phyloP scores from a whole-genome alignment of 2,888 invertebrate species.

The Crepidodera aurea region DNA sequence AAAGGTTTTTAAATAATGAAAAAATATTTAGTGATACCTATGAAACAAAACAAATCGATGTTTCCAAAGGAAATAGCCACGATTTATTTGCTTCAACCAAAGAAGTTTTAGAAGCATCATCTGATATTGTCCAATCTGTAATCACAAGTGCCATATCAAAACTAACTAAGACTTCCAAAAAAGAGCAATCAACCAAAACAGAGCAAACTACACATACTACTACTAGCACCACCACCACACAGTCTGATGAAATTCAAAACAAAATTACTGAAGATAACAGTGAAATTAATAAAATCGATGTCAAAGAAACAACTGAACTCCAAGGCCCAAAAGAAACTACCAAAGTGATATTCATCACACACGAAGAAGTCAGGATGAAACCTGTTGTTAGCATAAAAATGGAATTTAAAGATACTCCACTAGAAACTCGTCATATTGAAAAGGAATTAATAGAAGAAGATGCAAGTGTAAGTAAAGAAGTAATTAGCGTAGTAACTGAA shows the following conservation, averaged over 20 bases:
- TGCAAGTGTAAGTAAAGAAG: background rate
- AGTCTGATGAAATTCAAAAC: background rate
- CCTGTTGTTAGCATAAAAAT: slow-evolving; percentile 73
- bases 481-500: slow-evolving; percentile 3
- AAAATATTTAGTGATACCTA: slow-evolving; percentile 6
- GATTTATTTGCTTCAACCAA: slow-evolving; percentile 5
- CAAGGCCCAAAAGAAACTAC: slow-evolving; percentile 48
- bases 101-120: slow-evolving; percentile 17
- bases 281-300: background rate
- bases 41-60: background rate
- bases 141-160: slow-evolving; percentile 32
- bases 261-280: background rate
- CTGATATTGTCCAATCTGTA: slow-evolving; percentile 23
- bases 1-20: slow-evolving; percentile 20
- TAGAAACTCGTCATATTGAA: too few relatives aligned
- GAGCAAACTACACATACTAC: background rate
- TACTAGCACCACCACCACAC: background rate
- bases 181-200: background rate
- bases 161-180: slow-evolving; percentile 14
- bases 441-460: too few relatives aligned
- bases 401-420: slow-evolving; percentile 62
- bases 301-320: slow-evolving; percentile 17
- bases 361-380: slow-evolving; percentile 74
- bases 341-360: slow-evolving; percentile 74
- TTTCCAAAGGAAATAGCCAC: background rate